phyloP scores from a whole-genome alignment of 2,888 invertebrate genomes.

The Hetaerina titia region DNA sequence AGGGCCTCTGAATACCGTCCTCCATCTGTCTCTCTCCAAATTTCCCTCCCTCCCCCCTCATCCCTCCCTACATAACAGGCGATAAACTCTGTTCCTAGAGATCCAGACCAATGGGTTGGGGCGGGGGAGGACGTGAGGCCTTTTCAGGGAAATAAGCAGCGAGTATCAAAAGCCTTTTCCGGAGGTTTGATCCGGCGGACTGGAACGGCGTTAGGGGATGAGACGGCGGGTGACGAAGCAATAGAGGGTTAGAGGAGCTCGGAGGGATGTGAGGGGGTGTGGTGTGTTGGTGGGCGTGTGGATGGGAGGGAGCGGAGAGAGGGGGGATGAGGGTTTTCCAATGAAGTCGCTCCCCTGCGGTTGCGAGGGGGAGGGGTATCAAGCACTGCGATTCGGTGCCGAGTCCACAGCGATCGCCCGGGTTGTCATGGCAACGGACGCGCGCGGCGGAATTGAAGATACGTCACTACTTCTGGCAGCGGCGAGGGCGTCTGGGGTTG shows the following conservation, averaged over 20 bases:
- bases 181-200: not conserved
- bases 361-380: conserved; percentile 35
- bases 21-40: no score
- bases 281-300: no score
- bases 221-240: not conserved
- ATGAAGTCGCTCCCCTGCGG: conserved; percentile 27
- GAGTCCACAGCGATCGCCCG: not conserved
- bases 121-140: no score
- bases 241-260: not conserved
- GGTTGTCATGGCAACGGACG: conserved; percentile 56
- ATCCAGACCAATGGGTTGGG: no score
- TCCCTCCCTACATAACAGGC: no score
- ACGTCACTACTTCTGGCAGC: conserved; percentile 12
- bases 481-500: not conserved
- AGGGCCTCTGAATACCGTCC: no score
- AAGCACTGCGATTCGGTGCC: conserved; percentile 40
- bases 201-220: not conserved
- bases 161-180: not conserved
- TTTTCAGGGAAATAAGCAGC: not conserved
- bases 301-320: not conserved
- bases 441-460: conserved; percentile 30
- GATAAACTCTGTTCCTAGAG: no score
- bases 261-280: not conserved
- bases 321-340: not conserved
- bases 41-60: no score